phyloP scores from a whole-genome alignment of 2,797 vertebrate species.

The Falco cherrug region DNA sequence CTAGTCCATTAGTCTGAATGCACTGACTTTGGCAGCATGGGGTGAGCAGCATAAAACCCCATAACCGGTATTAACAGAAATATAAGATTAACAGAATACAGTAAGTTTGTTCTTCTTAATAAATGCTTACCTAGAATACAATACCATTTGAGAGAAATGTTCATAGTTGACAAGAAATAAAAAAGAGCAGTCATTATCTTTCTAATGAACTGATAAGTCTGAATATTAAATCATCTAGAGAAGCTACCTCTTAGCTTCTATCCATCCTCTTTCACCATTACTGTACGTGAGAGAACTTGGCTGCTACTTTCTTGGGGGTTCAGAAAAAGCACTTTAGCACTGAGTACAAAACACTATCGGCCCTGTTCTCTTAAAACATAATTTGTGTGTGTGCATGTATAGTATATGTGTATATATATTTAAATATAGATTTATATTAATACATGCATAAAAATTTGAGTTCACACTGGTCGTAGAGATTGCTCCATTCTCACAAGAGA shows the following conservation, averaged over 20 bases:
- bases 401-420: rapidly evolving
- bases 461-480: neutral
- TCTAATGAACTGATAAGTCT: neutral
- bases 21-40: neutral
- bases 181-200: neutral
- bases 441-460: neutral
- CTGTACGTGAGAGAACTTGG: neutral
- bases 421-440: neutral
- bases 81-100: neutral
- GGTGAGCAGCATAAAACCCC: neutral
- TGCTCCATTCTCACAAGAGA: neutral
- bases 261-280: neutral
- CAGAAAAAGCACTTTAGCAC: neutral
- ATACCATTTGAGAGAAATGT: neutral
- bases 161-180: neutral
- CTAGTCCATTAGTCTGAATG: neutral
- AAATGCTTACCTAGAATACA: neutral
- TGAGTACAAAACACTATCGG: neutral
- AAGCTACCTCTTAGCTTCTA: neutral
- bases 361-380: neutral
- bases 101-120: neutral
- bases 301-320: neutral
- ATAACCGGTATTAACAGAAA: neutral
- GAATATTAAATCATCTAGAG: neutral
- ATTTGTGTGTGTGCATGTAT: neutral